Conservation (phyloP, 53 echinoderm and acorn worm species). For the Hippasteria phrygiana region DNA sequence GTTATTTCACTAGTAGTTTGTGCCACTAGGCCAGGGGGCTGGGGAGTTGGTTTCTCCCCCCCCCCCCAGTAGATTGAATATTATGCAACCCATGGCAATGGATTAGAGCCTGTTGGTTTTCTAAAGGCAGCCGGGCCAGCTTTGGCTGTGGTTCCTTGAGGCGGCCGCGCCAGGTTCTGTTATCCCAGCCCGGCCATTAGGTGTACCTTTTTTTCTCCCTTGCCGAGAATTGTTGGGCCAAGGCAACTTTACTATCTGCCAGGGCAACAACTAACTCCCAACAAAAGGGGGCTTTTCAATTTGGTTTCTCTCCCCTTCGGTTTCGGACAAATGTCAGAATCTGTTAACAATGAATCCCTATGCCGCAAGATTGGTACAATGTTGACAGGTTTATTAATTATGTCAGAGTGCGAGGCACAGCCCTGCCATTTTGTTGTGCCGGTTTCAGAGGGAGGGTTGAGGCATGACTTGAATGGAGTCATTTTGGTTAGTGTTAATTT, state of each 20-base stretch:
- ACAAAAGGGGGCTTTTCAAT: constrained; percentile 58
- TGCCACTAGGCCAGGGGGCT: constrained; percentile 28
- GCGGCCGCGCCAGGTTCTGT: constrained; percentile 15
- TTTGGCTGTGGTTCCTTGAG: constrained; percentile 14
- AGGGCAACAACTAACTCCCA: constrained; percentile 51
- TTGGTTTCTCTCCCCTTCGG: not conserved
- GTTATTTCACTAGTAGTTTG: constrained; percentile 57
- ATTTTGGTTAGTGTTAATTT: constrained; percentile 55
- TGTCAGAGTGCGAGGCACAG: not conserved
- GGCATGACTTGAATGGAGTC: not conserved
- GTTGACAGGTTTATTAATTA: constrained; percentile 58
- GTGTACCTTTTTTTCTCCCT: constrained; percentile 11
- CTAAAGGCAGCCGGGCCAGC: constrained; percentile 4
- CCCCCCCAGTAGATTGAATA: constrained; percentile 38
- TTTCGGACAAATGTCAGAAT: constrained; percentile 61
- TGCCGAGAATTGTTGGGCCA: constrained; percentile 19
- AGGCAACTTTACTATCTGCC: constrained; percentile 32
- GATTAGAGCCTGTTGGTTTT: constrained; percentile 59
- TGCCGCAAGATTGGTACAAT: constrained; percentile 26
- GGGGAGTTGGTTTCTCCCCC: constrained; percentile 9
- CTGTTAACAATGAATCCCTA: constrained; percentile 51
- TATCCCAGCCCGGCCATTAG: constrained; percentile 52
- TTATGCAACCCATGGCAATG: constrained; percentile 66
- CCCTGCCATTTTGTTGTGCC: too few relatives aligned
- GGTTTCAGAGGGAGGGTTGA: not conserved